Base-by-base conservation (phyloP, 2,888 invertebrate genomes). In the Falcaria lacertinaria region DNA sequence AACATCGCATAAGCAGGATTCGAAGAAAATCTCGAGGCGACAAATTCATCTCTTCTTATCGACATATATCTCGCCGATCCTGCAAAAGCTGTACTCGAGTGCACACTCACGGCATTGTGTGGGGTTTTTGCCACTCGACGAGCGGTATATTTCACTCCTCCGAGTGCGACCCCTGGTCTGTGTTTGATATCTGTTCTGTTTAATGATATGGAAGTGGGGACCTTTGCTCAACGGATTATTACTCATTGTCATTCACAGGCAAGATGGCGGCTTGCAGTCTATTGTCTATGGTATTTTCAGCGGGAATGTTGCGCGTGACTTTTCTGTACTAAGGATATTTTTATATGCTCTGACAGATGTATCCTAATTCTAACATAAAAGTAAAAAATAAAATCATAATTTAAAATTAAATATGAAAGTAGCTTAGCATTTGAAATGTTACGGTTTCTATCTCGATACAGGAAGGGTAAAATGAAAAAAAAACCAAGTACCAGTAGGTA, bases 151-250 rank as follows among this genome's bases (percentile, higher is more conserved):
- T 64, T 63, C 58, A 56, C 63, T 64, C 65, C 60, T 51, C 50
- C 38, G n/a, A n/a, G n/a, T n/a, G n/a, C n/a, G 14, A 42, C 50
- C 50, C 43, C 45, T 55, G 47, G 57, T 48, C 71, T 74, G 75
- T 60, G 62, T 63, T 68, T 72, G 70, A 74, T 73, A 61, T 57
- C 60, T 54, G 65, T 49, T 57, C 60, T 54, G 65, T 49, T 68
- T 70, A 74, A 76, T 69, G 62, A 65, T 51, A 48, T 55, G 62
- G 66, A 72, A 73, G 62, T 54, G 59, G 48, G 49, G 51, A 51
- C 44, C 49, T 43, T 47, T 36, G 49, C 52, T 43, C 49, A 28
- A 42, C 35, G 50, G 44, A 19, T 42, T 45, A 43, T 19, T 45
- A 43, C 22, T 35, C 39, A 33, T 25, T 36, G 39, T 35, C 35